A percentile compares a stretch with the other conserved stretches of the same genome.
Evolutionary conservation across 53 echinoderm and acorn worm species (phyloP).

Genomic region (Luidia sarsii): DNA sequence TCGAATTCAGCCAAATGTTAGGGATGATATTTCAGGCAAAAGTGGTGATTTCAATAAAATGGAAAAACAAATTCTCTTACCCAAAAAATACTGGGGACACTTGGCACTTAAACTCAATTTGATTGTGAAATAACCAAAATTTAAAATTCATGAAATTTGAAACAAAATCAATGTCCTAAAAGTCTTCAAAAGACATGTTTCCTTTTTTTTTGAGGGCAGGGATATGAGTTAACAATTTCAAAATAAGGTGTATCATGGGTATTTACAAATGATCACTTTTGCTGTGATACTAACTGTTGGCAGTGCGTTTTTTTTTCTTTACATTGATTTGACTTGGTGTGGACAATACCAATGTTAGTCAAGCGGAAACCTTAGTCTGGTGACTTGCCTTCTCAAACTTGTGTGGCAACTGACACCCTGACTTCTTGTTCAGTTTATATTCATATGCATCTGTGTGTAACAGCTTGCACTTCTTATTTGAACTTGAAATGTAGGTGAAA

Average conservation of each 20-base stretch:
- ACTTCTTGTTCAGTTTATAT: conserved; percentile 37
- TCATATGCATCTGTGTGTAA: conserved; percentile 55
- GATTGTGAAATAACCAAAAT: neutral
- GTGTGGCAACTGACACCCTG: conserved; percentile 45
- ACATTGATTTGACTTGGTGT: conserved; percentile 40
- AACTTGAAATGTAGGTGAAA: conserved; percentile 49
- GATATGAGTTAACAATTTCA: no score
- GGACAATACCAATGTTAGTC: neutral
- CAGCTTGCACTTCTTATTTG: conserved; percentile 46
- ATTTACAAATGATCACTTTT: conserved; percentile 24
- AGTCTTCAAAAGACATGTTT: no score
- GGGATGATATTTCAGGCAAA: conserved; percentile 19
- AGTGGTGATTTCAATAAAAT: conserved; percentile 28
- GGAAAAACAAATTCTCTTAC: neutral
- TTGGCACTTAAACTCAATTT: neutral
- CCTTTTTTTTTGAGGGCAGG: no score
- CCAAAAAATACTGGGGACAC: neutral
- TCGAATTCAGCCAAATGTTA: conserved; percentile 21
- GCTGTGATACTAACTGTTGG: conserved; percentile 54
- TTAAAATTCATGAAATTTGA: neutral
- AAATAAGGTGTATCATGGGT: no score
- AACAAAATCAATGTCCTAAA: neutral
- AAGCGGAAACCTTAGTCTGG: conserved; percentile 20
- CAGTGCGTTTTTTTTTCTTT: conserved; percentile 27
- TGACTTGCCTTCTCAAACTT: conserved; percentile 16